Evolutionary conservation across 2,113 vertebrate genomes (phyloP).

Genomic region (Gavialis gangeticus): DNA sequence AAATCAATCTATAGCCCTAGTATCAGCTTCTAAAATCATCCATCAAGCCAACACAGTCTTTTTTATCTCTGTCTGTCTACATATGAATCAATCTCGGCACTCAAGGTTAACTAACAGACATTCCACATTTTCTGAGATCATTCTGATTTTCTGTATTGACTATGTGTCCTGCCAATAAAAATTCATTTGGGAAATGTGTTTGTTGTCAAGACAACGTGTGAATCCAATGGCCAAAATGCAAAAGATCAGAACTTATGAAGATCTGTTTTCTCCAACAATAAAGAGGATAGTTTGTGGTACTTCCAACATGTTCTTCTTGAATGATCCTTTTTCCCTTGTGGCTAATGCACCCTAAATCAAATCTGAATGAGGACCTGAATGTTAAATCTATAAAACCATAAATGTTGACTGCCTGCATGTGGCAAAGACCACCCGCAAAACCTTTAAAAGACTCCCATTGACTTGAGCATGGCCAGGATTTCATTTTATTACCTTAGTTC

Average conservation of each 20-base stretch:
- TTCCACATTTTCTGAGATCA: constrained; percentile 18
- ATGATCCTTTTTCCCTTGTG: background rate
- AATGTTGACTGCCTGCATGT: background rate
- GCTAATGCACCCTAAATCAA: background rate
- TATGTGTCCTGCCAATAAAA: background rate
- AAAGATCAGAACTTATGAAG: background rate
- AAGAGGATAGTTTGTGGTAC: background rate
- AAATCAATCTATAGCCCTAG: background rate
- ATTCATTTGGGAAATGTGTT: constrained; percentile 1
- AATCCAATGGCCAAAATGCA: background rate
- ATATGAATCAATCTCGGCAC: background rate
- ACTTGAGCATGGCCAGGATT: constrained; percentile 62
- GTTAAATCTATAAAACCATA: background rate
- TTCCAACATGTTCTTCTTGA: background rate
- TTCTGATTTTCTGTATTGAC: background rate
- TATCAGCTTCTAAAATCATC: background rate
- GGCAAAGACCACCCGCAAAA: background rate
- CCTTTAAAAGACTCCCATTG: constrained; percentile 43
- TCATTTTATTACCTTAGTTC: constrained; percentile 13
- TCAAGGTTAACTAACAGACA: constrained; percentile 1
- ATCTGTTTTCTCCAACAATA: background rate
- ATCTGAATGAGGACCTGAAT: background rate
- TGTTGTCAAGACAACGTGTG: constrained; percentile 1
- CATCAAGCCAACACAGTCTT: background rate
- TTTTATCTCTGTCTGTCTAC: background rate